These are phyloP conservation scores for Cheilosia grossa DNA, from an alignment of 2,888 invertebrate genomes.

Conservation along the genomic window DNA sequence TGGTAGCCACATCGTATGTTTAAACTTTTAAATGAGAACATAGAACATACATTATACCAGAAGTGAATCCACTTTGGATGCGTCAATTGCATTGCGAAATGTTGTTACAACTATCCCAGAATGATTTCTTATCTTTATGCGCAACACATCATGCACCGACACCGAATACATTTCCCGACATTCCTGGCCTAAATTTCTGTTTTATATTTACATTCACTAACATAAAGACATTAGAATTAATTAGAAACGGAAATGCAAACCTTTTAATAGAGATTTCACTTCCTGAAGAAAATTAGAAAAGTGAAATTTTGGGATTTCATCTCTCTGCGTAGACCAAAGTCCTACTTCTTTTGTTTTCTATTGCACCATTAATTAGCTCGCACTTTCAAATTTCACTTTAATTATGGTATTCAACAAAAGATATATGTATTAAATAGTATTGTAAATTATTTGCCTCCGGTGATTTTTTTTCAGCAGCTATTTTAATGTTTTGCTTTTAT, in stretches of 20 bases:
- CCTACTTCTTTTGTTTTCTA: conserved; percentile 18
- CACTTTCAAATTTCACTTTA: conserved; percentile 69
- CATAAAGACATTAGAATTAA: conserved; percentile 16
- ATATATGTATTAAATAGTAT: conserved; percentile 2
- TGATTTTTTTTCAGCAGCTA: conserved; percentile 25
- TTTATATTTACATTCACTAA: background rate
- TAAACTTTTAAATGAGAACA: background rate
- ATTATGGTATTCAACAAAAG: conserved; percentile 3
- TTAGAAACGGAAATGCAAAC: conserved; percentile 39
- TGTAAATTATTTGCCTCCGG: conserved; percentile 25
- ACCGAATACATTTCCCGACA: conserved; percentile 23
- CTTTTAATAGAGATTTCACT: conserved; percentile 57
- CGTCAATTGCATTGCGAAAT: background rate
- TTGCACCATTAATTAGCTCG: conserved; percentile 25
- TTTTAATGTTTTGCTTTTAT: conserved; percentile 32
- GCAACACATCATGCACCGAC: conserved; percentile 46
- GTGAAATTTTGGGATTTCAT: conserved; percentile 42
- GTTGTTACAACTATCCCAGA: background rate
- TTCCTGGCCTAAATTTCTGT: background rate
- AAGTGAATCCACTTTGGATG: background rate
- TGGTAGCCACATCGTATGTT: background rate
- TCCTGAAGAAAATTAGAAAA: conserved; percentile 22
- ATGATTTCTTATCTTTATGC: conserved; percentile 43
- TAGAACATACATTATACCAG: background rate
- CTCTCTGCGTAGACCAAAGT: conserved; percentile 26